Base-by-base conservation (phyloP, 1,140 invertebrate species). In the Drosophila sechellia region DNA sequence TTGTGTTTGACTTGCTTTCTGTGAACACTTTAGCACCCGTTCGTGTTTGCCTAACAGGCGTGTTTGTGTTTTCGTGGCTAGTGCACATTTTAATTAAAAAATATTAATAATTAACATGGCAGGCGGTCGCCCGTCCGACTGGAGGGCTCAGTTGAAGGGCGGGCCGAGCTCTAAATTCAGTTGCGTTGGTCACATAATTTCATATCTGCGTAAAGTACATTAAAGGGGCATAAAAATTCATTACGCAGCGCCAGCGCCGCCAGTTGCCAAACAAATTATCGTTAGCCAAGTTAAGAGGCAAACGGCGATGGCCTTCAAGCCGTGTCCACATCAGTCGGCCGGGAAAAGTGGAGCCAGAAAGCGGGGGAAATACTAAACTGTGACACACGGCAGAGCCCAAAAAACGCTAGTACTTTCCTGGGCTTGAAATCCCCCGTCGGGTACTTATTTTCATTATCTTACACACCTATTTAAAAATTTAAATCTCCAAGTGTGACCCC, bases 381-480 rank as follows among this genome's bases (percentile, higher is more conserved):
- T 78, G 61, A 81, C 68, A 75, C 34, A 40, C 61, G 69, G 40
- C 68, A 49, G 25, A 40, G 15, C 53, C 25, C 64, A 11, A 34
- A 55, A 78, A 74, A 69, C 56, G 60, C 70, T 76, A 39, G 61
- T 77, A 55, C 59, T 68, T 76, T 76, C 42, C 15, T 27, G 27
- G 42, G 34, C 27, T 48, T 45, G 25, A 70, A 70, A 52, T 80
- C 84, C 84, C 84, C 54, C 37, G 69, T 22, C 65, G 79, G 57
- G 72, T 80, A 77, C 84, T 87, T 87, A 89, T 89, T 89, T 89
- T 87, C 84, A 87, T 87, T 87, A 87, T 87, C 84, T 84, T 79
- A 74, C 84, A 87, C 84, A 87, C 79, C 84, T 87, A 89, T 87
- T 87, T 89, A 87, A 87, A 89, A 87, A 87, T 87, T 80, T 87